These are phyloP conservation scores for Pygocentrus nattereri DNA, from an alignment of 2,797 vertebrate species.

Conservation along the genomic window DNA sequence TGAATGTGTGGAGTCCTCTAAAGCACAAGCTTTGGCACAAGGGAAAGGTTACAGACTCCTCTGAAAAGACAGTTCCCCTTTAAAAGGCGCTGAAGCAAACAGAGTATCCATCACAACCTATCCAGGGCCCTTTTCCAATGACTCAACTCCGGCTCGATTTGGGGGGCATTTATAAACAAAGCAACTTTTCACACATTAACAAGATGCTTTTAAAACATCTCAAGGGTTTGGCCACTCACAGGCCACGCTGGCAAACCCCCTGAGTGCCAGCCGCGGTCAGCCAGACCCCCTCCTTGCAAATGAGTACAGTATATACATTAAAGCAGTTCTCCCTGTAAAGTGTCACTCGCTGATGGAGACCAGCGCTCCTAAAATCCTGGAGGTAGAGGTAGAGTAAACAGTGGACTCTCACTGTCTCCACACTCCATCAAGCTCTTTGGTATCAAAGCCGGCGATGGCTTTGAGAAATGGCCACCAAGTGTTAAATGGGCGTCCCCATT, in stretches of 20 bases:
- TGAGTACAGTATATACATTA: constrained; percentile 58
- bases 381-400: constrained; percentile 58
- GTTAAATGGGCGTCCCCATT: constrained; percentile 43
- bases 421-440: constrained; percentile 40
- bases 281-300: constrained; percentile 21
- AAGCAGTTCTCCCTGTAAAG: constrained; percentile 54
- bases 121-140: constrained; percentile 53
- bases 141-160: constrained; percentile 53
- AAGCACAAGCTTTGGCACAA: constrained; percentile 33
- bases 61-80: constrained; percentile 42
- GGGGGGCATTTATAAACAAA: constrained; percentile 60
- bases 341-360: constrained; percentile 53
- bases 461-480: constrained; percentile 41
- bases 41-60: constrained; percentile 46
- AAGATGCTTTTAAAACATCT: constrained; percentile 57
- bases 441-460: constrained; percentile 47
- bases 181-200: constrained; percentile 59
- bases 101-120: constrained; percentile 57
- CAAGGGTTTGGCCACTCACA: constrained; percentile 17
- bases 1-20: constrained; percentile 34
- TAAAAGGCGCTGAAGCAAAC: constrained; percentile 58
- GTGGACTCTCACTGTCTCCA: constrained; percentile 46
- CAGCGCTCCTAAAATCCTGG: constrained; percentile 53
- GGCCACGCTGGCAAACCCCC: constrained; percentile 27
- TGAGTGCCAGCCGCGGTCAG: constrained; percentile 31